A percentile compares a stretch with the other conserved stretches of the same genome.
phyloP scores from a whole-genome alignment of 2,113 vertebrate genomes.

The Gnathonemus longibarbis region DNA sequence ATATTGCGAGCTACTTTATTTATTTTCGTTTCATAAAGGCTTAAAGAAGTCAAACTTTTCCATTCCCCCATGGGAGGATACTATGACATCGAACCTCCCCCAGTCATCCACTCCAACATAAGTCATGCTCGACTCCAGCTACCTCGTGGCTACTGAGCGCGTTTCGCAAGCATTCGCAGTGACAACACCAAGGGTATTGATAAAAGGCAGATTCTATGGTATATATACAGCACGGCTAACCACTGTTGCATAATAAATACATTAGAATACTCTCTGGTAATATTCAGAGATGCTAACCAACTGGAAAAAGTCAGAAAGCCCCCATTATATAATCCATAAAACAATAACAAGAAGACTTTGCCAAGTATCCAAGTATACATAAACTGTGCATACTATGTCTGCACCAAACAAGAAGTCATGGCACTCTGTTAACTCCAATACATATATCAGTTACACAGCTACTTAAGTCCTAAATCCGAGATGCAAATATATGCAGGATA shows the following conservation, averaged over 20 bases:
- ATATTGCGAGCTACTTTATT: slow-evolving; percentile 41
- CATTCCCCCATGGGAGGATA: slow-evolving; percentile 34
- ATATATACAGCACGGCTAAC: no score
- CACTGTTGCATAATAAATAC: neutral
- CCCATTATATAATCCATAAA: neutral
- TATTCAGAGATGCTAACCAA: neutral
- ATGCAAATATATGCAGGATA: slow-evolving; percentile 39
- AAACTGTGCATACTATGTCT: neutral
- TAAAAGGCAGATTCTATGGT: neutral
- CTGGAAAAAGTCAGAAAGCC: neutral
- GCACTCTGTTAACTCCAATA: neutral
- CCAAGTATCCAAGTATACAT: neutral
- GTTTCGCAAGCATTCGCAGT: neutral
- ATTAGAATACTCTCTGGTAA: neutral
- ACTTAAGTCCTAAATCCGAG: slow-evolving; percentile 23
- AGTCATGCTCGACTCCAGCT: slow-evolving; percentile 24
- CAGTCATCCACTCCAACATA: slow-evolving; percentile 36
- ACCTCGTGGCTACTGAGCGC: neutral
- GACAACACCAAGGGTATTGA: neutral
- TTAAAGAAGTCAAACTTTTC: slow-evolving; percentile 28
- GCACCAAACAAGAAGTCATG: neutral
- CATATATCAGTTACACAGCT: neutral
- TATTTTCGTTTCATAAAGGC: slow-evolving; percentile 47
- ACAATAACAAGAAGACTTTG: neutral
- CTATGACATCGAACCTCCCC: slow-evolving; percentile 20